Evolutionary conservation across 2,888 invertebrate genomes (phyloP), one percentile per base, ranked within the genome.

Genomic region (Drosophila picticornis): DNA sequence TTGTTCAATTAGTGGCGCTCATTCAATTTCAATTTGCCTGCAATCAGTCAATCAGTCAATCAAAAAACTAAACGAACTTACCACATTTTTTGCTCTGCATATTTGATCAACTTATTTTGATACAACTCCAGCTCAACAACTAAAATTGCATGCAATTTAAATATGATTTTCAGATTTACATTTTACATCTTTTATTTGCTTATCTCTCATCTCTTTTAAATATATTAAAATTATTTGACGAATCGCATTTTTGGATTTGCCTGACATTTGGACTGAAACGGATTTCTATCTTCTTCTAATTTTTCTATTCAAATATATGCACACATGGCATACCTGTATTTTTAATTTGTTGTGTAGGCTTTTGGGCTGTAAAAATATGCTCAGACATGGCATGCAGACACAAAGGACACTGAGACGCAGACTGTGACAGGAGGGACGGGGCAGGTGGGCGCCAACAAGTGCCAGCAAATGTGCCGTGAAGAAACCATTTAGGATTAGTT

Each of bases 401-500:
- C 58, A 34, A 25, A 46, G 46, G 22, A 46, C 46, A 25, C 16
- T 25, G 16, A 16, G 46, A 9, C 46, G 46, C 46, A 2, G 22
- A 25, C 22, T 5, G 16, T 2, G 34, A 34, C 5, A 5, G 5
- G 34, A 0, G 34, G 16, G 34, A 5, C 16, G 34, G 5, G 34
- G 50, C 31, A 48, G 58, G 31, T 43, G 52, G 34, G 29, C 80
- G 65, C 72, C 62, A 80, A 80, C 77, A 78, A 78, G 73, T 77
- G 78, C 78, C 50, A 71, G 88, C 90, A 91, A 91, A 92, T 91
- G 91, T 91, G 85, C 91, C 91, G 91, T 90, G 83, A 92, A 90
- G 90, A 90, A 92, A 88, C 91, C 92, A 91, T 91, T 91, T 92
- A 90, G 92, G 92, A 92, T 91, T 92, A 92, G 91, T 91, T 91